Percentiles rank a stretch among this genome's conserved stretches.
Evolutionary conservation across 2,888 invertebrate species (phyloP).

Genomic region (Mesorhabditis spiculigera): DNA sequence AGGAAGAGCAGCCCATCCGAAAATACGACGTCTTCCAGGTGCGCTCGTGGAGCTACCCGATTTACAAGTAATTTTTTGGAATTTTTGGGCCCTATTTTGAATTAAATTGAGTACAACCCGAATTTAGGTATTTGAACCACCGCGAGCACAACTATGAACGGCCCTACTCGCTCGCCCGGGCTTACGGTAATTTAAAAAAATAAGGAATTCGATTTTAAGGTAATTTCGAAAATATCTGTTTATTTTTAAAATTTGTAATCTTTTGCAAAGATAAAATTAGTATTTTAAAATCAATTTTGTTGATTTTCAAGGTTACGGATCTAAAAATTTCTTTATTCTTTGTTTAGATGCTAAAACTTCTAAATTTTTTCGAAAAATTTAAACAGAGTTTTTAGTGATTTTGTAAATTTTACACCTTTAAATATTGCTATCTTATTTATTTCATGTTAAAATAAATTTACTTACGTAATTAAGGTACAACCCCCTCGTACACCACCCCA

Average conservation of each 20-base stretch:
- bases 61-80: conserved; percentile 46
- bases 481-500: conserved; percentile 23
- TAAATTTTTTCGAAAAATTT: no score
- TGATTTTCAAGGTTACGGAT: no score
- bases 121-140: conserved; percentile 53
- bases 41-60: conserved; percentile 57
- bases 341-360: no score
- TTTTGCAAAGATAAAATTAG: background rate
- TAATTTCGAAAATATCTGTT: no score
- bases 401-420: background rate
- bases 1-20: conserved; percentile 43
- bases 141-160: conserved; percentile 49
- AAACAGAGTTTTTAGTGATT: background rate
- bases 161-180: conserved; percentile 49
- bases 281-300: no score
- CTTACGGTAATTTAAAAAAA: conserved; percentile 35
- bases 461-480: conserved; percentile 6
- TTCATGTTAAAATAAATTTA: background rate
- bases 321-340: no score
- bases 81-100: conserved; percentile 7
- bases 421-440: no score
- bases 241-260: background rate
- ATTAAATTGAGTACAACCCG: background rate
- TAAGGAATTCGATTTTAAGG: conserved; percentile 12
- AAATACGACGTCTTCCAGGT: conserved; percentile 57